Evolutionary conservation across 2,888 invertebrate species (phyloP), one percentile per base, ranked within the genome.

Genomic region (Hedya salicella): DNA sequence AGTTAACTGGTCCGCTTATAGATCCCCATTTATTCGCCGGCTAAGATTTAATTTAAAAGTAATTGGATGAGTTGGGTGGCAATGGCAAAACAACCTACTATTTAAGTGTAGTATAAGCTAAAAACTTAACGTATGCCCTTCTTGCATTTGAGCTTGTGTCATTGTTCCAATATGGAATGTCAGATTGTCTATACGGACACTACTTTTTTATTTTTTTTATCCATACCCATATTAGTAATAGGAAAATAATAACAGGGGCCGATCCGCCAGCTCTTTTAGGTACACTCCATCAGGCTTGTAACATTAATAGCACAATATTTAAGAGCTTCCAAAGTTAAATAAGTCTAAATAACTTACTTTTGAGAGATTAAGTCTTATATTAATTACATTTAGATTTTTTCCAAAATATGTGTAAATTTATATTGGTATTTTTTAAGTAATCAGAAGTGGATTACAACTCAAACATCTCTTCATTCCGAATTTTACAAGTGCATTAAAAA

Each of bases 331-430:
- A 16, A 4, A 25, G 21, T n/a, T 25, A 48, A 11, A 11, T 11
- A 25, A 25, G 25, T 25, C 25, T 3, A 25, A n/a, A 25, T 25
- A 25, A 25, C 6, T 25, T 6, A 36, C 2, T 36, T 36, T 36
- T 36, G 36, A 36, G 36, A 36, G 2, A 36, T 9, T 36, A 36
- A 36, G 36, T 36, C 36, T 25, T 19, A 48, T n/a, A n/a, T n/a
- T n/a, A 21, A 39, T 53, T 53, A 39, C 19, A 53, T 53, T 53
- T 53, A 53, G 53, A 39, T 39, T 39, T 19, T 36, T 39, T 9
- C 36, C 19, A 21, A 39, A 14, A 8, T 39, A 19, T 39, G 53
- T 53, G 39, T 9, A 36, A 9, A 11, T 19, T 21, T n/a, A n/a
- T n/a, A n/a, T n/a, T n/a, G n/a, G n/a, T n/a, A n/a, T n/a, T n/a